Percentiles rank a stretch among this genome's conserved stretches.
These are phyloP conservation scores for rat (Rattus norvegicus) DNA, from an alignment of 2,113 vertebrate genomes.

Conservation along the genomic window DNA sequence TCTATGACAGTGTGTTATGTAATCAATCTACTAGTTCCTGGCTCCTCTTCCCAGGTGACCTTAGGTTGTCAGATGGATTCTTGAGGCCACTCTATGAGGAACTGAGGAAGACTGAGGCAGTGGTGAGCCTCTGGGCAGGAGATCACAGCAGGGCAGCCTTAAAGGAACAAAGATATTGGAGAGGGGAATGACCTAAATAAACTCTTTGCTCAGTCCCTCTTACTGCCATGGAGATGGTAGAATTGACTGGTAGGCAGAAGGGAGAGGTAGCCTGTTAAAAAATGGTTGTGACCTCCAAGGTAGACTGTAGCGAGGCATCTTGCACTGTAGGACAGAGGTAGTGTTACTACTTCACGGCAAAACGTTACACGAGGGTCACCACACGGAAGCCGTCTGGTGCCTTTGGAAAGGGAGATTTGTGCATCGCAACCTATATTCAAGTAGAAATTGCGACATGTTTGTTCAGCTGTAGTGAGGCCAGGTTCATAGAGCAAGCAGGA, in stretches of 20 bases:
- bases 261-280: background rate
- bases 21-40: background rate
- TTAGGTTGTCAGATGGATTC: background rate
- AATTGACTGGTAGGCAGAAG: background rate
- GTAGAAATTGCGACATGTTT: background rate
- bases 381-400: background rate
- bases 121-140: background rate
- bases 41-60: background rate
- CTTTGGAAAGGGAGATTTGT: background rate
- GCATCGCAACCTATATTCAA: background rate
- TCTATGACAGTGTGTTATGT: background rate
- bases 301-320: background rate
- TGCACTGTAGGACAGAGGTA: background rate
- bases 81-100: no score
- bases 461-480: constrained; percentile 5
- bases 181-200: background rate
- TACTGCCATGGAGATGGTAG: fast-evolving
- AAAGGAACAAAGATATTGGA: background rate
- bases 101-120: background rate
- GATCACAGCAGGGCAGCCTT: background rate
- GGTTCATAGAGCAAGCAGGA: background rate
- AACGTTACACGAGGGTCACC: background rate
- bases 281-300: background rate
- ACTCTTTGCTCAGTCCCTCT: background rate
- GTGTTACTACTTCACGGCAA: background rate